Evolutionary conservation across 2,797 vertebrate genomes (phyloP).

Genomic region (Dendrocincla tyrannina): DNA sequence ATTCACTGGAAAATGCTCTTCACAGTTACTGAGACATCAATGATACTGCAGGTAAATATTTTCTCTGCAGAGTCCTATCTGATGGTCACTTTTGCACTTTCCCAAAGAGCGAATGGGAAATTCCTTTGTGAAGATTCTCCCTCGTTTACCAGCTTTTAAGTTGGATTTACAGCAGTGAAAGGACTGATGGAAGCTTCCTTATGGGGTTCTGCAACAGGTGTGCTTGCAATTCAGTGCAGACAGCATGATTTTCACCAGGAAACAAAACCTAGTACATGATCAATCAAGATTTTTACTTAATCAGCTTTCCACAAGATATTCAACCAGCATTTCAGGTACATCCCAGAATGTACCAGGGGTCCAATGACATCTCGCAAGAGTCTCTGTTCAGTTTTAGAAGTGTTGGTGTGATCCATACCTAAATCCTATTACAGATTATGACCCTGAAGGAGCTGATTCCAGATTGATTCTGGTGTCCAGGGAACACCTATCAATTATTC

Average conservation of each 20-base stretch:
- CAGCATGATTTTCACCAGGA: background rate
- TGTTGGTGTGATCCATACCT: background rate
- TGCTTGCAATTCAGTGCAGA: background rate
- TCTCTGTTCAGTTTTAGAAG: background rate
- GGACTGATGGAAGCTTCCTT: background rate
- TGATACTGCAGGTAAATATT: conserved; percentile 56
- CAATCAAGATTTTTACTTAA: background rate
- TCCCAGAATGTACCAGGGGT: too few species aligned
- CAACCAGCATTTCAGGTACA: background rate
- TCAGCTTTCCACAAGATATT: background rate
- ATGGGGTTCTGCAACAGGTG: background rate
- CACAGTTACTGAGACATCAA: conserved; percentile 17
- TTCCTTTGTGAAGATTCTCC: conserved; percentile 13
- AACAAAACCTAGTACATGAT: background rate
- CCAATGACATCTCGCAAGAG: background rate
- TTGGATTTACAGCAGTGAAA: conserved; percentile 23
- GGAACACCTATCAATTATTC: background rate
- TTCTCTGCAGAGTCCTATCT: conserved; percentile 40
- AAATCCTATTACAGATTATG: background rate
- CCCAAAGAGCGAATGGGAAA: conserved; percentile 2
- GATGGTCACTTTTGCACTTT: conserved; percentile 34
- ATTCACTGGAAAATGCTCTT: conserved; percentile 59
- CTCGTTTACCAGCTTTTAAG: background rate
- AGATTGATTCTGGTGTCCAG: background rate
- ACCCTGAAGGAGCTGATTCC: background rate